Evolutionary conservation across 2,888 invertebrate genomes (phyloP), one percentile per base, ranked within the genome.

Genomic region (Tubulanus polymorphus): DNA sequence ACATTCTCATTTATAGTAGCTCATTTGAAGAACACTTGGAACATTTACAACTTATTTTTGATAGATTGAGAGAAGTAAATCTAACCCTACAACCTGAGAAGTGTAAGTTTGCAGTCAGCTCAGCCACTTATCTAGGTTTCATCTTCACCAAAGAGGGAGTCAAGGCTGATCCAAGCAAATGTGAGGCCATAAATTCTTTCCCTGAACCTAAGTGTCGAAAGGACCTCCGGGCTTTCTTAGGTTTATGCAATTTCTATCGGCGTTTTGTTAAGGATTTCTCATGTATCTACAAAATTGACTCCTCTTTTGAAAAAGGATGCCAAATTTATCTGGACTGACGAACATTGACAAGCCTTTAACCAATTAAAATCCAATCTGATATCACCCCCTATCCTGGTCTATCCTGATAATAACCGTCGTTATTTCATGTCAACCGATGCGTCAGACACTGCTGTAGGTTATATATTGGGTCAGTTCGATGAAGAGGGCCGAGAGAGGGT

Each of bases 171-270:
- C 37, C 46, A 1, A 45, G 32, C 2, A 63, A 65, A 41, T 47
- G 56, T 3, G 18, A 37, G 2, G 53, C 53, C 20, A 52, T 64
- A 0, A 28, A 26, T 8, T 18, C 20, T 8, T 59, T 45, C 29
- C 57, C 59, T 3, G 1, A 6, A 1, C 64, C 62, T 2, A 58
- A 57, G 48, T 56, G n/a, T n/a, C 55, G 57, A 15, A 47, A 23
- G n/a, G 56, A 63, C 29, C 41, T 41, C 18, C 18, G 41, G 41
- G 18, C 41, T n/a, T 65, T 61, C 45, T 35, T 61, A n/a, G 63
- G 64, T 3, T 41, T 63, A 6, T 61, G 59, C 37, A 75, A 77
- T 63, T 79, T 74, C 63, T 78, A 78, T 57, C 63, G 70, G 3
- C 67, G 67, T 51, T 80, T 79, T 65, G 60, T 76, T 0, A 63